Evolutionary conservation across 2,113 vertebrate species (phyloP).

Genomic region (Puntigrus tetrazona): DNA sequence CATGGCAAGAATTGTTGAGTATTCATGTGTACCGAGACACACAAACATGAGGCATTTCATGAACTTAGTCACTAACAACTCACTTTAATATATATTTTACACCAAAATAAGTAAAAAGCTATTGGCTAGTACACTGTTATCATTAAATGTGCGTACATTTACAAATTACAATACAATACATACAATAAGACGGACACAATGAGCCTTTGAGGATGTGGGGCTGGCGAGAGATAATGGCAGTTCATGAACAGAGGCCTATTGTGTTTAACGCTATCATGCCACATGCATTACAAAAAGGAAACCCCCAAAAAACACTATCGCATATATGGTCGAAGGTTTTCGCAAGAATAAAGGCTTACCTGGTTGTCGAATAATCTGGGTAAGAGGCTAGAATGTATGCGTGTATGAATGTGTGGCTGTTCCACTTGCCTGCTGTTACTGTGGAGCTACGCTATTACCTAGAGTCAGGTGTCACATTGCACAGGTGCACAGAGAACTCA

Average conservation of each 20-base stretch:
- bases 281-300: conserved; percentile 11
- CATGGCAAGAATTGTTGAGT: neutral
- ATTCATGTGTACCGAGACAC: neutral
- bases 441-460: conserved; percentile 76
- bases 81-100: neutral
- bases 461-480: conserved; percentile 78
- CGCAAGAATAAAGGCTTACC: conserved; percentile 71
- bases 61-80: neutral
- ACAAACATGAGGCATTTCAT: neutral
- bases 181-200: conserved; percentile 6
- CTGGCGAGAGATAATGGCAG: conserved; percentile 30
- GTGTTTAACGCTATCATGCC: conserved; percentile 22
- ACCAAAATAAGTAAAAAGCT: neutral
- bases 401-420: conserved; percentile 61
- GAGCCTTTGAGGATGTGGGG: conserved; percentile 3
- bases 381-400: conserved; percentile 46
- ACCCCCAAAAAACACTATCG: neutral
- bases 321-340: neutral
- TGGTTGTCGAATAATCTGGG: conserved; percentile 50
- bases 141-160: neutral
- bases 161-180: neutral
- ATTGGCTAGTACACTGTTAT: neutral
- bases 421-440: conserved; percentile 79
- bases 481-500: conserved; percentile 60
- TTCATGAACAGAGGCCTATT: conserved; percentile 46